Evolutionary conservation across 2,113 vertebrate species (phyloP).

Genomic region (Puffinus mauretanicus): DNA sequence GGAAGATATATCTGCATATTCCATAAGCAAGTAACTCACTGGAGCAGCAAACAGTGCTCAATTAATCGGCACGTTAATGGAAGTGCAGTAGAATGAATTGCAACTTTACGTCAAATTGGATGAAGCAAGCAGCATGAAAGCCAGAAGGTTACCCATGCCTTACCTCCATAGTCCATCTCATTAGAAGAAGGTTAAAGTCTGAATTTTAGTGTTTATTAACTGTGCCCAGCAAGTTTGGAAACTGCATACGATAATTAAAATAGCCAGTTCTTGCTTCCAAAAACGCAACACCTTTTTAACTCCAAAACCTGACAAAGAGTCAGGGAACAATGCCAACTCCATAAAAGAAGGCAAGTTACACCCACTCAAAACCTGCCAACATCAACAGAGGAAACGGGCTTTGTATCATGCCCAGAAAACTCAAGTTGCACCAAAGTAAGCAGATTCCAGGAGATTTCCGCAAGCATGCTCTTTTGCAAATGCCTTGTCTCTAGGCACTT

Average conservation of each 20-base stretch:
- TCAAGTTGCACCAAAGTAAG: neutral
- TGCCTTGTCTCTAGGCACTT: neutral
- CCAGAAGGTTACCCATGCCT: neutral
- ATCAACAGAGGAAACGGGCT: neutral
- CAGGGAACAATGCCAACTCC: neutral
- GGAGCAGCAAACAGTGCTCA: neutral
- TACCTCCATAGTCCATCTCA: neutral
- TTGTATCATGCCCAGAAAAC: constrained; percentile 1
- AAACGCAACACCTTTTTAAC: neutral
- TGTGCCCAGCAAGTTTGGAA: neutral
- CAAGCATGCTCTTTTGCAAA: neutral
- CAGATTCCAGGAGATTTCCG: neutral
- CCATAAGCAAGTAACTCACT: neutral
- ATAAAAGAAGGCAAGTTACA: neutral
- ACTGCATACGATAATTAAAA: neutral
- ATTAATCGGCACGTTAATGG: neutral
- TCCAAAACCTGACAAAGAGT: neutral
- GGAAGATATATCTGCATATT: neutral
- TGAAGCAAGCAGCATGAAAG: neutral
- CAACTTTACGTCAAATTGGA: neutral
- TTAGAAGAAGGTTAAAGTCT: neutral
- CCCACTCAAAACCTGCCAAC: constrained; percentile 28
- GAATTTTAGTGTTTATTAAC: neutral
- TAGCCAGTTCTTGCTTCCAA: neutral
- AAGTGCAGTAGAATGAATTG: neutral